Conservation (phyloP, 1,140 invertebrate species). For the Nasonia longicornis region DNA sequence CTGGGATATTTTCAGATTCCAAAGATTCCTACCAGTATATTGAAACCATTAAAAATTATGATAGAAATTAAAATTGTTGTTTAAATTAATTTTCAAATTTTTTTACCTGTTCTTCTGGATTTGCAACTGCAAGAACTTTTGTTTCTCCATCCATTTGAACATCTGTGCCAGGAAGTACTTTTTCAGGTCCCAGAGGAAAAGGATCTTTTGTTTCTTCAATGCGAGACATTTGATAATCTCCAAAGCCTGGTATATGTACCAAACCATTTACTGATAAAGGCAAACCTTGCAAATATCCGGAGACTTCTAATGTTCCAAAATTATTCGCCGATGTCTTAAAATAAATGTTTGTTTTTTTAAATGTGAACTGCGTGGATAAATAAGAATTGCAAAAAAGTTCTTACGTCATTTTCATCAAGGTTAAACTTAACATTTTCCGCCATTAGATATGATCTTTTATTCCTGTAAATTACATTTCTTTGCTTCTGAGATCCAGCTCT, state of each 20-base stretch:
- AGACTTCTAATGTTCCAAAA: slow-evolving; percentile 83
- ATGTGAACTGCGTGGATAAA: neutral
- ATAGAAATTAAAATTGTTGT: neutral
- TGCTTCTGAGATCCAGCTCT: slow-evolving; percentile 87
- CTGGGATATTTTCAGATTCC: slow-evolving; percentile 83
- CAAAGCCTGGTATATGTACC: slow-evolving; percentile 90
- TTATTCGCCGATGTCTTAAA: slow-evolving; percentile 52
- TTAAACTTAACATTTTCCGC: slow-evolving; percentile 81
- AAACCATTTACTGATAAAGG: slow-evolving; percentile 88
- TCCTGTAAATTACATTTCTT: slow-evolving; percentile 78
- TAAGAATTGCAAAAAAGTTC: neutral
- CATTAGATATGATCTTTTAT: slow-evolving; percentile 83
- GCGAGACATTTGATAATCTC: slow-evolving; percentile 90
- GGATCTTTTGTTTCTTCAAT: slow-evolving; percentile 84
- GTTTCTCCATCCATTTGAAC: slow-evolving; percentile 56
- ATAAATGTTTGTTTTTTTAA: slow-evolving; percentile 18
- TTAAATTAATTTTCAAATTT: neutral
- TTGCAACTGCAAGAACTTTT: slow-evolving; percentile 74
- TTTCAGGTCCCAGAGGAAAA: slow-evolving; percentile 69
- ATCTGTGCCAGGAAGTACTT: slow-evolving; percentile 50
- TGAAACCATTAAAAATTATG: neutral
- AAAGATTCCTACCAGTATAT: slow-evolving; percentile 75
- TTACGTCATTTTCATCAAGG: slow-evolving; percentile 50
- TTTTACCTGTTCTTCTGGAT: slow-evolving; percentile 78
- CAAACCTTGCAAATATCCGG: slow-evolving; percentile 86